phyloP scores from a whole-genome alignment of 2,888 invertebrate genomes.

The Plagiodera versicolora region DNA sequence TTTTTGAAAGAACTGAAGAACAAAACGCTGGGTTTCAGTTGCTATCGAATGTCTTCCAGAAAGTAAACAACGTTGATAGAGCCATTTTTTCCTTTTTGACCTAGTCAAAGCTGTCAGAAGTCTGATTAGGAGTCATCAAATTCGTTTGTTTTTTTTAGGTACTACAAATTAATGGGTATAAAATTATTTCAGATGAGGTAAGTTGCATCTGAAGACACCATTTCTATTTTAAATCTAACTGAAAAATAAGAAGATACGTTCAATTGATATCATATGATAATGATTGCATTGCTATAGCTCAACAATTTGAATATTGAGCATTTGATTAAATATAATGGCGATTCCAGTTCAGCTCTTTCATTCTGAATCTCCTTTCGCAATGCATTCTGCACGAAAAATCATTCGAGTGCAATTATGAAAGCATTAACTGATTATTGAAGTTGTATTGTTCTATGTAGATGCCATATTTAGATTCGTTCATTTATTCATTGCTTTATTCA shows the following conservation, averaged over 20 bases:
- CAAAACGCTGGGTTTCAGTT: too few species aligned
- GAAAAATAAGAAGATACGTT: background rate
- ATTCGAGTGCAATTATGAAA: background rate
- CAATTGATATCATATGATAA: background rate
- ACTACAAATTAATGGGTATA: too few species aligned
- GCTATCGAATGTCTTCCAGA: too few species aligned
- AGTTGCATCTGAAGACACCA: too few species aligned
- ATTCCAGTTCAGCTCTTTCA: background rate
- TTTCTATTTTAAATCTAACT: background rate
- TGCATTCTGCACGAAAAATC: background rate
- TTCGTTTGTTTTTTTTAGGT: too few species aligned
- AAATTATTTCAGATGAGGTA: background rate
- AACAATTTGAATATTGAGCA: constrained; percentile 11
- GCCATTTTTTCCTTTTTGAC: too few species aligned
- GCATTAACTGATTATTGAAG: background rate
- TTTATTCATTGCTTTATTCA: too few species aligned
- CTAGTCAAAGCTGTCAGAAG: too few species aligned
- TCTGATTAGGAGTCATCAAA: too few species aligned
- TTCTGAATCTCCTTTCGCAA: background rate
- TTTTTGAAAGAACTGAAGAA: too few species aligned
- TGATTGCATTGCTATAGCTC: background rate
- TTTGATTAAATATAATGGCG: constrained; percentile 9
- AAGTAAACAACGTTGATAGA: too few species aligned
- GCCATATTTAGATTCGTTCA: background rate
- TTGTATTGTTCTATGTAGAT: background rate